A percentile compares a stretch with the other conserved stretches of the same genome.
Conservation (phyloP, 2,113 vertebrate genomes). For the Grammomys surdaster region DNA sequence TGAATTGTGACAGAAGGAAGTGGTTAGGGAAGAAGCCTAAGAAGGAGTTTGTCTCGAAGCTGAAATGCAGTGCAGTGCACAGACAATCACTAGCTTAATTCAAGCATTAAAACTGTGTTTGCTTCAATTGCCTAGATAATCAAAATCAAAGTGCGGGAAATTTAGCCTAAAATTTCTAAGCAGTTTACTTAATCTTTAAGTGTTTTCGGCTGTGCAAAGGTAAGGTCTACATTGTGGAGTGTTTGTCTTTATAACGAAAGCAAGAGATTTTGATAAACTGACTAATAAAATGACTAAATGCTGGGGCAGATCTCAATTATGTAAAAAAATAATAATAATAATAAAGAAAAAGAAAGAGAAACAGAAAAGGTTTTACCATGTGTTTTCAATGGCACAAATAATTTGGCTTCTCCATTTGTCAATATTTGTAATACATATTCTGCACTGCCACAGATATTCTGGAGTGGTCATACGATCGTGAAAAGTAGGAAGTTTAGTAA, state of each 20-base stretch:
- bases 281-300: background rate
- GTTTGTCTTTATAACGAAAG: conserved; percentile 30
- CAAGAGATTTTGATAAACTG: background rate
- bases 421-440: background rate
- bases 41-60: conserved; percentile 50
- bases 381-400: background rate
- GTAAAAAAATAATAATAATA: background rate
- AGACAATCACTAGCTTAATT: conserved; percentile 71
- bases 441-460: background rate
- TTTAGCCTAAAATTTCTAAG: conserved; percentile 73
- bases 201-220: conserved; percentile 9
- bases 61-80: conserved; percentile 49
- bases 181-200: conserved; percentile 55
- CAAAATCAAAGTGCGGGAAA: conserved; percentile 71
- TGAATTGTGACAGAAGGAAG: background rate
- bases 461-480: background rate
- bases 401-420: background rate
- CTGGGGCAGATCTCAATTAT: background rate
- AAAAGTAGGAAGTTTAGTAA: background rate
- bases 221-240: background rate
- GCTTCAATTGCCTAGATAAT: conserved; percentile 73
- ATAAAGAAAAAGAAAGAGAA: background rate
- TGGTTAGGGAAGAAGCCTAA: conserved; percentile 2
- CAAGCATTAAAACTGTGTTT: conserved; percentile 71
- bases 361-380: background rate